A percentile compares a stretch with the other conserved stretches of the same genome.
These are phyloP conservation scores for Pseudomugil gertrudae DNA, from an alignment of 2,797 vertebrate species.

Conservation along the genomic window DNA sequence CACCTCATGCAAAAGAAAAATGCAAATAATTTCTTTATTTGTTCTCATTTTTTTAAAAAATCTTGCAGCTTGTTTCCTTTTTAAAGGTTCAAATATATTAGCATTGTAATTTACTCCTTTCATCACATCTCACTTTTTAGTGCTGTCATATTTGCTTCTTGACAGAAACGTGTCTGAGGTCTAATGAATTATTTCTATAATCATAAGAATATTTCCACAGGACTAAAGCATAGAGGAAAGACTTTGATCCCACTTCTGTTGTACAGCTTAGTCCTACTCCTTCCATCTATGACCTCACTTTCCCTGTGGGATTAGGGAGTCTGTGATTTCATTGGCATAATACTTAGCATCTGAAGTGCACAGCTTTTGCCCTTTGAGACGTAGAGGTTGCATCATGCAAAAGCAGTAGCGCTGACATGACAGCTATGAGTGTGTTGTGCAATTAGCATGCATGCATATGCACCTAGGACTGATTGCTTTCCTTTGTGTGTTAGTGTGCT, in stretches of 20 bases:
- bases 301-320: conserved; percentile 24
- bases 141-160: conserved; percentile 20
- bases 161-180: conserved; percentile 19
- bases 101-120: not conserved
- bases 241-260: conserved; percentile 58
- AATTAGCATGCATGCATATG: conserved; percentile 34
- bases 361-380: conserved; percentile 24
- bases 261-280: conserved; percentile 55
- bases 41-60: conserved; percentile 1
- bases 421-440: conserved; percentile 12
- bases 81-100: conserved; percentile 6
- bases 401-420: conserved; percentile 1
- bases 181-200: conserved; percentile 48
- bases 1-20: conserved; percentile 48
- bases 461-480: conserved; percentile 28
- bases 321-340: conserved; percentile 28
- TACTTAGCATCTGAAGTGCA: conserved; percentile 24
- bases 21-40: conserved; percentile 8
- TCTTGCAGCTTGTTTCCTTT: not conserved
- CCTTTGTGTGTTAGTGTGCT: conserved; percentile 51
- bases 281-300: conserved; percentile 47
- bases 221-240: conserved; percentile 41
- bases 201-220: conserved; percentile 30
- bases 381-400: conserved; percentile 54
- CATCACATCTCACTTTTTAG: conserved; percentile 2